Conservation (phyloP, 37 sponge, comb jelly and placozoan genomes). For the Diacarnus erythraeanus region DNA sequence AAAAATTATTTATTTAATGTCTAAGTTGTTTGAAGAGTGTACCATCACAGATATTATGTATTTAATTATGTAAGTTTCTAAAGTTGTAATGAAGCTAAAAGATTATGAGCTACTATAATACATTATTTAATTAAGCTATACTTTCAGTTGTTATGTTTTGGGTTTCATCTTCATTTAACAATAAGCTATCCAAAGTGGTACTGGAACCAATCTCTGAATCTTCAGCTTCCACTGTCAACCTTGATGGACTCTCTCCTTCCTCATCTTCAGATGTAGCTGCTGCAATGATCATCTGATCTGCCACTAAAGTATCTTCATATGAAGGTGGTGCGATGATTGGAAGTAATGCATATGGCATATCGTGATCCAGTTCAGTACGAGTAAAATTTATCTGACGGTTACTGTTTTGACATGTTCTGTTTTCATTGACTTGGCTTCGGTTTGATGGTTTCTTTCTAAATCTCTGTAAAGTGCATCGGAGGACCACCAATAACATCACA, state of each 20-base stretch:
- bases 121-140: too few relatives aligned
- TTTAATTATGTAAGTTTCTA: too few relatives aligned
- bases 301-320: slow-evolving; percentile 14
- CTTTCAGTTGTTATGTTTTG: too few relatives aligned
- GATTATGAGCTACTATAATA: too few relatives aligned
- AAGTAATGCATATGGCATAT: not conserved
- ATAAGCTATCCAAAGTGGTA: not conserved
- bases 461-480: not conserved
- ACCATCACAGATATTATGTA: too few relatives aligned
- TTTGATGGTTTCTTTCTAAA: slow-evolving; percentile 3
- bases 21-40: too few relatives aligned
- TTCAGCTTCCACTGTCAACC: not conserved
- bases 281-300: slow-evolving; percentile 23
- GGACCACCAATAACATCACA: not conserved
- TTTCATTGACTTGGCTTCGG: not conserved
- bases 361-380: not conserved
- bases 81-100: too few relatives aligned
- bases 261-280: not conserved
- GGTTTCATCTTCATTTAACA: not conserved
- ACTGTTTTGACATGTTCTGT: not conserved
- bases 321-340: slow-evolving; percentile 11
- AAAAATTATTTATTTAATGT: too few relatives aligned
- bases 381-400: not conserved
- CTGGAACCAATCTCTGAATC: not conserved
- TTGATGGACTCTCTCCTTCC: not conserved